Base-by-base conservation (phyloP, 92 coral and sea anemone species). In the Phymanthus crucifer region DNA sequence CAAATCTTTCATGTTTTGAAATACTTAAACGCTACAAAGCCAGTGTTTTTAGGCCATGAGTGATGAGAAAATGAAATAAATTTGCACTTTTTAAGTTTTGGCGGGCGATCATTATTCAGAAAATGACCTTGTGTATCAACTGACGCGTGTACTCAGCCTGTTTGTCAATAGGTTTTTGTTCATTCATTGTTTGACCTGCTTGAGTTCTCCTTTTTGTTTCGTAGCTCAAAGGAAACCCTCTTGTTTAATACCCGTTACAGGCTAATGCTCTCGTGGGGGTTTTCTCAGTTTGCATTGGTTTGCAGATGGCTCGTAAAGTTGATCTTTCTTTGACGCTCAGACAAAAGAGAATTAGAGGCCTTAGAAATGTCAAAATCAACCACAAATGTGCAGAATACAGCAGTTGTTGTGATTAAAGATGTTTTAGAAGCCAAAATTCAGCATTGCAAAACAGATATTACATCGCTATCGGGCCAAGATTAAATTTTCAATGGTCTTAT, bases 21-120 rank as follows among this genome's bases (percentile, higher is more conserved):
- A 54, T 19, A 23, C 26, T 23, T 27, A 54, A 54, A 54, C 27
- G 23, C 64, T 2, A 54, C 27, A 18, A 21, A 3, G 4, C 0
- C 64, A 54, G 10, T 13, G 26, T 54, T 54, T 19, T 23, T 54
- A 10, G 3, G 0, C 43, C 4, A 17, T 17, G 27, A 18, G 14
- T 8, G 29, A 6, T 12, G 16, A 24, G 12, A 5, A 29, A 6
- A 33, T 40, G 67, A 74, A 19, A 46, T 32, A 71, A 18, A 71
- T 71, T 71, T 71, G 33, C 75, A 71, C 34, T 19, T 71, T 71
- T 71, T 71, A 24, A 36, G 46, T 71, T 71, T 71, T 40, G 75
- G 75, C 75, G 75, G 56, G 75, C 19, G 31, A 71, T 3, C 34
- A 17, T 40, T 12, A 16, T 34, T 66, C 40, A 17, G 47, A 32